Percentiles rank a stretch among this genome's conserved stretches.
Evolutionary conservation across 2,888 invertebrate genomes (phyloP).

Genomic region (Malthinus seriepunctatus): DNA sequence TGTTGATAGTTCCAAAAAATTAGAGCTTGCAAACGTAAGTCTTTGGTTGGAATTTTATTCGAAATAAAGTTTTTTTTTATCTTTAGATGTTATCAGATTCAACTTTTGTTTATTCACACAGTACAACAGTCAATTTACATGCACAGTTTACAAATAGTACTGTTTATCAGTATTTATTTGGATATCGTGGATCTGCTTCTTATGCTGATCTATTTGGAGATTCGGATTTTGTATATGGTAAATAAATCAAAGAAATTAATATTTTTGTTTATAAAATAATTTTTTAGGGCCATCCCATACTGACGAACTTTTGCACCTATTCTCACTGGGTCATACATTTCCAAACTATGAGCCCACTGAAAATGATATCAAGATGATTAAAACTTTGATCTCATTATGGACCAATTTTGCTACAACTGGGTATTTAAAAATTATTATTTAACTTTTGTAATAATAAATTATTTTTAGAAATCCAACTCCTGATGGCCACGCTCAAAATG

Average conservation of each 20-base stretch:
- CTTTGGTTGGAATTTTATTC: no score
- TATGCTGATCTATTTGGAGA: slow-evolving; percentile 74
- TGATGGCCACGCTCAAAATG: neutral
- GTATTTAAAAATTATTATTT: neutral
- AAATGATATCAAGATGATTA: neutral
- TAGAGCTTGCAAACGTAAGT: slow-evolving; percentile 54
- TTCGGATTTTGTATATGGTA: slow-evolving; percentile 64
- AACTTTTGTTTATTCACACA: neutral
- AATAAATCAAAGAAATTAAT: no score
- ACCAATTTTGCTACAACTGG: slow-evolving; percentile 6
- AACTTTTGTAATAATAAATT: neutral
- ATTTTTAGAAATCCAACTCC: slow-evolving; percentile 2
- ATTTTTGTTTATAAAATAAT: no score
- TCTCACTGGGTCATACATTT: neutral
- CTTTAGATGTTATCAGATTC: slow-evolving; percentile 6
- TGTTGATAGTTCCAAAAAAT: slow-evolving; percentile 47
- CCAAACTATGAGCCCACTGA: slow-evolving; percentile 12
- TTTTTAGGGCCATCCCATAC: slow-evolving; percentile 13
- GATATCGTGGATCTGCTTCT: slow-evolving; percentile 67
- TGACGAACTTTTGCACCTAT: slow-evolving; percentile 13
- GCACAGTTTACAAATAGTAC: slow-evolving; percentile 46
- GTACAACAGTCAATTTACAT: neutral
- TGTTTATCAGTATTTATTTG: slow-evolving; percentile 69
- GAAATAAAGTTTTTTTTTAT: neutral
- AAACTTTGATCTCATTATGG: slow-evolving; percentile 1